Evolutionary conservation across 2,888 invertebrate genomes (phyloP), one percentile per base, ranked within the genome.

Genomic region (Leptinotarsa haldemani): DNA sequence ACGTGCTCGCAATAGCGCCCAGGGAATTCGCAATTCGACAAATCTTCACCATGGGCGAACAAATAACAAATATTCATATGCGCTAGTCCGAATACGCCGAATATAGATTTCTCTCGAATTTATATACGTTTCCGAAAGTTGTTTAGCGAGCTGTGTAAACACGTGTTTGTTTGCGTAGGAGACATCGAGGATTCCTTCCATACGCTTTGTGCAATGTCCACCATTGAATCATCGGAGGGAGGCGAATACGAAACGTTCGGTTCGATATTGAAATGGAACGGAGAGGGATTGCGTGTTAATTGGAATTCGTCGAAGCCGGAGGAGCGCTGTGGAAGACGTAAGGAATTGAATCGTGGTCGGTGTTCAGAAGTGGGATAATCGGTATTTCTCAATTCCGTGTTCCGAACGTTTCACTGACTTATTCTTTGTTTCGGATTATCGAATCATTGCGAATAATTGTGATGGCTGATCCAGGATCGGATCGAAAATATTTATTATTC

Each of bases 1-100:
- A 80, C 81, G 81, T 82, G 81, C 79, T 77, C 70, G 70, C 73
- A 63, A 76, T 78, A 76, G 73, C 76, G 78, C 76, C 77, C 52
- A 68, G 80, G 79, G 82, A 80, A 74, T 79, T 71, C 73, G 9
- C 9, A 40, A 40, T 40, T 40, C 40, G 70, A 72, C 74, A 67
- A 68, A 68, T 74, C 76, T 72, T 74, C 74, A 52, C 74, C 56
- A 69, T 61, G 47, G 64, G 61, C 63, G 50, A 76, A 77, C 76
- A 77, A 79, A 79, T 78, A 79, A 76, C 78, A 80, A 80, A 80
- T 77, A 79, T 80, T 77, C 78, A 80, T 79, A 79, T 78, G 77
- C 75, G 75, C 77, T 71, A 66, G 58, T 40, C 67, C 52, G 67
- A 61, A 61, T n/a, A 61, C 40, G n/a, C 53, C 52, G 67, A 61